Evolutionary conservation across 2,888 invertebrate genomes (phyloP).

Genomic region (Venustoraphidia nigricollis): DNA sequence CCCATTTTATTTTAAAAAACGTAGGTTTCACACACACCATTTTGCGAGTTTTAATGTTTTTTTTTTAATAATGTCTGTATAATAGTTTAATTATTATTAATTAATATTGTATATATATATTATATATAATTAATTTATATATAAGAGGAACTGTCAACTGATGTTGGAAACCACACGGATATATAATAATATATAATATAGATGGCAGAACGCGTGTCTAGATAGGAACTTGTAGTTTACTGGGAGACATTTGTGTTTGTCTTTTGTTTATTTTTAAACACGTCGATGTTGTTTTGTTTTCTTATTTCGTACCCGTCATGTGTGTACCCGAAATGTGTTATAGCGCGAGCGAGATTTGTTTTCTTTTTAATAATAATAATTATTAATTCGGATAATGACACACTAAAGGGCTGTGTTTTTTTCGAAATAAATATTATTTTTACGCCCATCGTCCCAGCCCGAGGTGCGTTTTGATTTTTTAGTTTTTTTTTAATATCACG

Average conservation of each 20-base stretch:
- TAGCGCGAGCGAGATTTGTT: background rate
- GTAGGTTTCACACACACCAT: slow-evolving; percentile 3
- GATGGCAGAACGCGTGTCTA: slow-evolving; percentile 21
- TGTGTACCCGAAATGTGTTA: background rate
- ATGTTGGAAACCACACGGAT: background rate
- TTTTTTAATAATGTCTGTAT: background rate
- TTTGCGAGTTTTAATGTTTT: slow-evolving; percentile 4
- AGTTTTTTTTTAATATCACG: background rate
- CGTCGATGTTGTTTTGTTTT: background rate
- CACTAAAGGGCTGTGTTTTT: background rate
- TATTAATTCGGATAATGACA: slow-evolving; percentile 6
- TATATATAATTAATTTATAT: slow-evolving; percentile 1
- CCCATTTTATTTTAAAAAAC: slow-evolving; percentile 20
- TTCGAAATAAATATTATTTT: slow-evolving; percentile 13
- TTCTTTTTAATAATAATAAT: slow-evolving; percentile 12
- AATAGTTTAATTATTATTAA: slow-evolving; percentile 1
- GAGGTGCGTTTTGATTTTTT: slow-evolving; percentile 1
- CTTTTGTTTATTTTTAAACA: slow-evolving; percentile 2
- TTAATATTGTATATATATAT: slow-evolving; percentile 2
- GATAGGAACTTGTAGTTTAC: slow-evolving; percentile 32
- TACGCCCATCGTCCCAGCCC: slow-evolving; percentile 6
- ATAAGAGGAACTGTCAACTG: slow-evolving; percentile 22
- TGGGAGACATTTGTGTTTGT: slow-evolving; percentile 17
- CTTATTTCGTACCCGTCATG: slow-evolving; percentile 1
- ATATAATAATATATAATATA: background rate